phyloP scores from a whole-genome alignment of 2,113 vertebrate species.

The Lepus timidus region DNA sequence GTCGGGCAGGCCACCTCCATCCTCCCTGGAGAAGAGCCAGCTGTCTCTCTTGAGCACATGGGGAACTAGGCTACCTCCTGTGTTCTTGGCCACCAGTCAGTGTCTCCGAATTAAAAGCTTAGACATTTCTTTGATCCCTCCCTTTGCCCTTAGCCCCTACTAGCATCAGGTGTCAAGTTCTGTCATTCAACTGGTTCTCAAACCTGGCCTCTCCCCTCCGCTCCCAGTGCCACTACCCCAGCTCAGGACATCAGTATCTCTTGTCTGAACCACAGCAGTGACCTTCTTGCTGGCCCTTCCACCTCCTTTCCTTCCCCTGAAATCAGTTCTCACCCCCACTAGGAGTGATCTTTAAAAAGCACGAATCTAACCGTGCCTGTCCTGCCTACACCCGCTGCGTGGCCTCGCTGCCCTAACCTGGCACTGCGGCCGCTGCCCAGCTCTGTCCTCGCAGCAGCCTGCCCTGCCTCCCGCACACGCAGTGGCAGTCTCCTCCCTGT shows the following conservation, averaged over 20 bases:
- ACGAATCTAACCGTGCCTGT: background rate
- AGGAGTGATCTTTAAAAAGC: conserved; percentile 40
- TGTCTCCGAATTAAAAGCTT: conserved; percentile 20
- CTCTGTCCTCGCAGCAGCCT: background rate
- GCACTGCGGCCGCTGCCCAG: no score
- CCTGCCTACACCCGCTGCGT: background rate
- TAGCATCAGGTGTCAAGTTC: background rate
- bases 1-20: background rate
- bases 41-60: background rate
- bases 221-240: background rate
- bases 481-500: background rate
- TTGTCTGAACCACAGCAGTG: background rate
- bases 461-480: background rate
- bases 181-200: conserved; percentile 12
- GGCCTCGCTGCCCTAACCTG: background rate
- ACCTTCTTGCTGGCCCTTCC: background rate
- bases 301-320: conserved; percentile 31
- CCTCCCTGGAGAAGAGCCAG: conserved; percentile 1
- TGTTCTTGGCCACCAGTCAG: background rate
- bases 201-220: background rate
- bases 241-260: background rate
- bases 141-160: background rate
- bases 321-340: background rate
- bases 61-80: background rate
- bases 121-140: background rate